These are phyloP conservation scores for Thaumatotibia leucotreta DNA, from an alignment of 1,140 invertebrate species.

Conservation along the genomic window DNA sequence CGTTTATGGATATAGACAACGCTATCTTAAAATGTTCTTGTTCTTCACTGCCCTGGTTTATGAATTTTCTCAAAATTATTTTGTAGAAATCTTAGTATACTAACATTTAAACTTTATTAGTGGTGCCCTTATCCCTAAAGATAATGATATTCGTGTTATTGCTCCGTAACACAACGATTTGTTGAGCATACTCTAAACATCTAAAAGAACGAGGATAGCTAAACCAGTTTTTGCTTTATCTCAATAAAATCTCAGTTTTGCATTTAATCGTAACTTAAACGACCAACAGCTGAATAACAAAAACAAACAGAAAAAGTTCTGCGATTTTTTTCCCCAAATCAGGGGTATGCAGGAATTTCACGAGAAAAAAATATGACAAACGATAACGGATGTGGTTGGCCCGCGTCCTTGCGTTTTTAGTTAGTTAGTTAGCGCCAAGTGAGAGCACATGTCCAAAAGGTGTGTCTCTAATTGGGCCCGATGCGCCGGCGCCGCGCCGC, in stretches of 20 bases:
- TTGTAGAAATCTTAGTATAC: too few species aligned
- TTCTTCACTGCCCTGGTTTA: too few species aligned
- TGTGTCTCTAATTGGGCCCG: constrained; percentile 72
- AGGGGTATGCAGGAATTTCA: constrained; percentile 7
- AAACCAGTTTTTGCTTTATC: not conserved
- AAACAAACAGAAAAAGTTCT: constrained; percentile 1
- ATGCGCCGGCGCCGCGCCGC: constrained; percentile 39
- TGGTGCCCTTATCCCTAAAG: too few species aligned
- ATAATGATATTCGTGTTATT: too few species aligned
- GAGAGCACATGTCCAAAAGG: constrained; percentile 71
- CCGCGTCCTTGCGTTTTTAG: constrained; percentile 49
- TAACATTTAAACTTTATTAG: too few species aligned
- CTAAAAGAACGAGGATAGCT: too few species aligned
- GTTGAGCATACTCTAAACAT: too few species aligned
- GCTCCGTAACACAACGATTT: too few species aligned
- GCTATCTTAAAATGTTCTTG: not conserved
- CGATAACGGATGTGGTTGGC: constrained; percentile 61
- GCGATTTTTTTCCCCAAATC: not conserved
- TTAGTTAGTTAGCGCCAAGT: constrained; percentile 54
- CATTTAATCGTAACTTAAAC: not conserved
- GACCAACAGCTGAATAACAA: constrained; percentile 10
- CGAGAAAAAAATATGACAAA: constrained; percentile 58
- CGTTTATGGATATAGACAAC: not conserved
- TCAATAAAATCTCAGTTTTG: not conserved
- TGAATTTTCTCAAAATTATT: too few species aligned